These are phyloP conservation scores for Hydrozoanthus tunicans DNA, from an alignment of 64 coral and sea anemone genomes.

Conservation along the genomic window DNA sequence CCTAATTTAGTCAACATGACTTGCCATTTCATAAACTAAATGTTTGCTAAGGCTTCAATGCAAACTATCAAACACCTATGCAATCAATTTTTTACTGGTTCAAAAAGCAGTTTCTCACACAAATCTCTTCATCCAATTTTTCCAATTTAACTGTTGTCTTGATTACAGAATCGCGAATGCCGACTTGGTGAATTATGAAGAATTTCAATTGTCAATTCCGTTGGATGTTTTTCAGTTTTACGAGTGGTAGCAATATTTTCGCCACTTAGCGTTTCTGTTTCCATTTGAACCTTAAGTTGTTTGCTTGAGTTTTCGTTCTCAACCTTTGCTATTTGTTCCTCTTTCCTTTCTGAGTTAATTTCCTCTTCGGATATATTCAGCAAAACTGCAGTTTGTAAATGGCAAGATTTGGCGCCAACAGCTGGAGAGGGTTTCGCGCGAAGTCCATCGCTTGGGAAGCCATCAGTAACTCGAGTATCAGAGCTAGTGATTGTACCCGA, in stretches of 20 bases:
- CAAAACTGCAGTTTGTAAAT: conserved; percentile 9
- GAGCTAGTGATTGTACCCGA: conserved; percentile 73
- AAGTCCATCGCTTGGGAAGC: conserved; percentile 39
- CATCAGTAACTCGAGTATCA: conserved; percentile 67
- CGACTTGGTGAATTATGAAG: conserved; percentile 17
- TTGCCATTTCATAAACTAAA: too few relatives aligned
- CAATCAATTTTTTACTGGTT: too few relatives aligned
- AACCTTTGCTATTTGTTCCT: not conserved
- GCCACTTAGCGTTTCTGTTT: not conserved
- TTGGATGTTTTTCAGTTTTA: not conserved
- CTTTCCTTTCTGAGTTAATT: not conserved
- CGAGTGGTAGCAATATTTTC: not conserved
- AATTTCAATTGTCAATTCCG: conserved; percentile 19
- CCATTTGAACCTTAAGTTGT: conserved; percentile 13
- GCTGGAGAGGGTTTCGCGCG: conserved; percentile 5
- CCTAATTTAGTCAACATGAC: too few relatives aligned
- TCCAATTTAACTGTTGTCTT: not conserved
- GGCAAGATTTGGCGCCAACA: not conserved
- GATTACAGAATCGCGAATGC: conserved; percentile 3
- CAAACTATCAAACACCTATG: too few relatives aligned
- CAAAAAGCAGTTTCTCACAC: too few relatives aligned
- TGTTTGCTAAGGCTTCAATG: too few relatives aligned
- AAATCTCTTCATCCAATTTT: not conserved
- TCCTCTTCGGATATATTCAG: conserved; percentile 49
- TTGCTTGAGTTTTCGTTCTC: not conserved